Base-by-base conservation (phyloP, 2,797 vertebrate species). In the Mycteria americana region DNA sequence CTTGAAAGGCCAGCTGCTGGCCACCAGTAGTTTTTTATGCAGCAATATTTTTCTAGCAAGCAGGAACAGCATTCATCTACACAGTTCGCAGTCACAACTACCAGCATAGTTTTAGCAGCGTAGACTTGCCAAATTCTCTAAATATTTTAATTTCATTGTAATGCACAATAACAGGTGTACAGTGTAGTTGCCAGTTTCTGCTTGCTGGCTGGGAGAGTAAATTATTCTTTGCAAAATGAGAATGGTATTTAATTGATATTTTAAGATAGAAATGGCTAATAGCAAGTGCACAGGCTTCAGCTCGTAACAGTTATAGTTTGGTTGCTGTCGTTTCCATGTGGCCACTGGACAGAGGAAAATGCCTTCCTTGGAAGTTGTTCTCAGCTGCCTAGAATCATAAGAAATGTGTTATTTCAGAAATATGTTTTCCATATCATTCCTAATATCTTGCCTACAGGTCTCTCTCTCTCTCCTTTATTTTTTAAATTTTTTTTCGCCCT, bases 131-230 rank as follows among this genome's bases (percentile, higher is more conserved):
- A 98, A 97, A 99, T 98, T 98, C 98, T 96, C 97, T 21, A 94
- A 98, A 98, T 99, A 97, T 96, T 98, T 99, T 91, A 91, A 98
- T 97, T 97, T 97, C 84, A 95, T 97, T 98, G 98, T 98, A 98
- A 98, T 98, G 96, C 97, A 91, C 92, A 97, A 97, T 98, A 98
- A 95, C 98, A 98, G 97, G 96, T 98, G 97, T 97, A 97, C 33
- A 87, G 84, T 67, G 84, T 64, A 62, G 65, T 84, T 97, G 96
- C 98, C 97, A 98, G 88, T 96, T 95, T 97, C 83, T 95, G 35
- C 72, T 72, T 72, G 75, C 75, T 95, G 70, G 57, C 89, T 92
- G 70, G 64, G 80, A 85, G 92, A 93, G 70, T 56, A 35, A 94
- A 79, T 97, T 89, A 78, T 89, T 97, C 79, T 84, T 98, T 98